These are phyloP conservation scores for Pteropus alecto DNA, from an alignment of 2,113 vertebrate genomes.

Conservation along the genomic window DNA sequence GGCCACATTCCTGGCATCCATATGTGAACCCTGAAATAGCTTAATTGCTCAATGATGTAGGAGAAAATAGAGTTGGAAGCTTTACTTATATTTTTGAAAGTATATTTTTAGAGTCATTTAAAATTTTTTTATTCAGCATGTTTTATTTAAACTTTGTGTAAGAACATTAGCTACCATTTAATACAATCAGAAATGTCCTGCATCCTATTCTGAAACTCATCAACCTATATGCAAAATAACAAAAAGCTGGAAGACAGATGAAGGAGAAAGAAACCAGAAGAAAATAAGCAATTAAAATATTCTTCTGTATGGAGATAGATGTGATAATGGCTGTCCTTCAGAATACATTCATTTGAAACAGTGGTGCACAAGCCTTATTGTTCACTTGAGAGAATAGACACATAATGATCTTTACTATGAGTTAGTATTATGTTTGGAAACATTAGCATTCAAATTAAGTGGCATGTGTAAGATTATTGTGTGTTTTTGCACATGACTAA, in stretches of 20 bases:
- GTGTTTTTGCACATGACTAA: not conserved
- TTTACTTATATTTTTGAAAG: not conserved
- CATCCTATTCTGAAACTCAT: constrained; percentile 16
- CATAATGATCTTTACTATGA: not conserved
- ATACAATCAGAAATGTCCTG: constrained; percentile 1
- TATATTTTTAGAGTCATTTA: not conserved
- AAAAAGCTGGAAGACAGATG: constrained; percentile 19
- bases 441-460: constrained; percentile 39
- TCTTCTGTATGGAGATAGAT: not conserved
- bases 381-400: constrained; percentile 34
- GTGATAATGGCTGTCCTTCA: constrained; percentile 39
- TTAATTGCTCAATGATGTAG: not conserved
- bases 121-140: not conserved
- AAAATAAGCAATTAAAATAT: constrained; percentile 57
- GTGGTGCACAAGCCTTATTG: not conserved
- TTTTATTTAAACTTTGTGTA: constrained; percentile 39
- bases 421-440: constrained; percentile 18
- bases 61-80: not conserved
- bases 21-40: not conserved
- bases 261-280: constrained; percentile 37
- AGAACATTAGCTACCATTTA: constrained; percentile 18
- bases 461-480: not conserved
- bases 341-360: constrained; percentile 29
- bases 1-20: not conserved
- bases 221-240: not conserved